A percentile compares a stretch with the other conserved stretches of the same genome.
Evolutionary conservation across 1,140 invertebrate species (phyloP).

Genomic region (Thaumatotibia leucotreta): DNA sequence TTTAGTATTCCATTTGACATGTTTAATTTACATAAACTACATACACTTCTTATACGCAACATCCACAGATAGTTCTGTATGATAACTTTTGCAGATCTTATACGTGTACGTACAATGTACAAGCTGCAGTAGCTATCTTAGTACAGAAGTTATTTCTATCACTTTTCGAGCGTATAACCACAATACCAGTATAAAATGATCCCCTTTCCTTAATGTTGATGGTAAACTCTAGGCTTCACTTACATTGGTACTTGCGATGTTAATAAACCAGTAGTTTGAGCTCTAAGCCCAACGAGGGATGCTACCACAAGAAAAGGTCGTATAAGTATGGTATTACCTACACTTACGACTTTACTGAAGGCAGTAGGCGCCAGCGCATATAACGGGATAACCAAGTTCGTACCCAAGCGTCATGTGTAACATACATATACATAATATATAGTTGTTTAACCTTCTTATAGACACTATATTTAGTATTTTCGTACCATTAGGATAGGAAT

Average conservation of each 20-base stretch:
- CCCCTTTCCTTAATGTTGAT: not conserved
- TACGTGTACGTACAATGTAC: no score
- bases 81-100: no score
- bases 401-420: not conserved
- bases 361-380: not conserved
- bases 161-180: no score
- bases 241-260: not conserved
- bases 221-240: not conserved
- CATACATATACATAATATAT: no score
- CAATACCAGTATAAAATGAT: no score
- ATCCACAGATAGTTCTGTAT: no score
- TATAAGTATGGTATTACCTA: not conserved
- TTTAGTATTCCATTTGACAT: no score
- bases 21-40: no score
- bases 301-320: conserved; percentile 24
- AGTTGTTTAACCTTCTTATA: not conserved
- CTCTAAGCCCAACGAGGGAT: conserved; percentile 21
- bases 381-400: not conserved
- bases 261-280: not conserved
- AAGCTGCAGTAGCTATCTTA: no score
- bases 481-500: no score
- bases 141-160: no score
- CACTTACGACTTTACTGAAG: not conserved
- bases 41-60: no score
- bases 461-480: not conserved